phyloP scores from a whole-genome alignment of 2,888 invertebrate genomes.

The Hyppa rectilinea region DNA sequence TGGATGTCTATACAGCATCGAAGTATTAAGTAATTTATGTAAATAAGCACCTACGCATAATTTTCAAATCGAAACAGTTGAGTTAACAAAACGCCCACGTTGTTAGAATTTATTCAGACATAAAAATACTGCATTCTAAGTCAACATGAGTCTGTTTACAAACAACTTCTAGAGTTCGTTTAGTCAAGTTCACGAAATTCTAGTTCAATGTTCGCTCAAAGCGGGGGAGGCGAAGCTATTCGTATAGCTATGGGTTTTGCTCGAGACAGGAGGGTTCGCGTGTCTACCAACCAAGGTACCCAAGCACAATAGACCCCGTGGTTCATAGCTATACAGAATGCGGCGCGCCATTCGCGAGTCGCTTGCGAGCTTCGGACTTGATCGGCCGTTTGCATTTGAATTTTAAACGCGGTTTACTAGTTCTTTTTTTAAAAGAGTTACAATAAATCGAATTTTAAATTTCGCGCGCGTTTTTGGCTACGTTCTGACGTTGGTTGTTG shows the following conservation, averaged over 20 bases:
- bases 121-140: conserved; percentile 56
- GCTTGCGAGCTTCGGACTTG: conserved; percentile 86
- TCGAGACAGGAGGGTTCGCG: conserved; percentile 82
- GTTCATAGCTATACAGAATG: conserved; percentile 77
- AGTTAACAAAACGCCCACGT: conserved; percentile 56
- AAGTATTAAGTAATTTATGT: conserved; percentile 51
- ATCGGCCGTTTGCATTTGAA: conserved; percentile 86
- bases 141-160: conserved; percentile 63
- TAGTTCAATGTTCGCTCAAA: conserved; percentile 65
- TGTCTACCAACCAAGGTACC: conserved; percentile 82
- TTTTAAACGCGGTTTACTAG: conserved; percentile 72
- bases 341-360: conserved; percentile 84
- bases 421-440: conserved; percentile 57
- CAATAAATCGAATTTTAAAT: conserved; percentile 54
- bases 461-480: conserved; percentile 33
- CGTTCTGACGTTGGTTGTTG: conserved; percentile 42
- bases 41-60: conserved; percentile 38
- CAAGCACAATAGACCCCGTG: conserved; percentile 84
- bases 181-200: conserved; percentile 62
- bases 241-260: conserved; percentile 74
- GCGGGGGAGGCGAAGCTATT: conserved; percentile 72
- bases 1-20: conserved; percentile 8
- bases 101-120: conserved; percentile 51
- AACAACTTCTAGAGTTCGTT: conserved; percentile 60
- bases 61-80: conserved; percentile 56